A percentile compares a stretch with the other conserved stretches of the same genome.
These are phyloP conservation scores for Tipula helvola DNA, from an alignment of 2,888 invertebrate genomes.

Conservation along the genomic window DNA sequence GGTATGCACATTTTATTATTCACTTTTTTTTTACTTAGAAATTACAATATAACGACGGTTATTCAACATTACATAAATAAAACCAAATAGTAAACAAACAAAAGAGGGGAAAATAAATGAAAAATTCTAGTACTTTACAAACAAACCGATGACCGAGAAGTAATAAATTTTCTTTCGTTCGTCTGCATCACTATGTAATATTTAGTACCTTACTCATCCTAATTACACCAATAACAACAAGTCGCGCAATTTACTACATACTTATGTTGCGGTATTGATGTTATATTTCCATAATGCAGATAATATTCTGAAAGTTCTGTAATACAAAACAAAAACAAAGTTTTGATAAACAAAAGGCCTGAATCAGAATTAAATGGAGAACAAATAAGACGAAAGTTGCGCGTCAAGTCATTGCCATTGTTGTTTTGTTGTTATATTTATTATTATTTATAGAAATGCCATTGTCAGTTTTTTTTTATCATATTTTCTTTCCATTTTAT, in stretches of 20 bases:
- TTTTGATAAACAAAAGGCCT: neutral
- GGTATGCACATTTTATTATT: too few relatives aligned
- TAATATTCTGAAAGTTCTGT: neutral
- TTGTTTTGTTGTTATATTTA: too few relatives aligned
- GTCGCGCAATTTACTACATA: neutral
- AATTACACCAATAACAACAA: neutral
- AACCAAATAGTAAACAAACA: neutral
- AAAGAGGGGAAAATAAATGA: neutral
- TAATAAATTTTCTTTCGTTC: neutral
- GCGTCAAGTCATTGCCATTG: too few relatives aligned
- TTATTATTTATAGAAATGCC: too few relatives aligned
- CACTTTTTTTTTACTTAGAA: too few relatives aligned
- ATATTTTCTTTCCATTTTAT: too few relatives aligned
- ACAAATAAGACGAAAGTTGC: neutral
- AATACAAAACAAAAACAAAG: neutral
- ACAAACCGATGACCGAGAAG: neutral
- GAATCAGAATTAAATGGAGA: neutral
- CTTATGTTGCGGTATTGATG: too few relatives aligned
- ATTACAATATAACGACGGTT: neutral
- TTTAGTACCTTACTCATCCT: neutral
- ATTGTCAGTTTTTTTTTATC: too few relatives aligned
- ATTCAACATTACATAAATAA: neutral
- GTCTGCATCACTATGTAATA: neutral
- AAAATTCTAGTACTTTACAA: neutral
- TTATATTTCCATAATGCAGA: neutral